Base-by-base conservation (phyloP, 2,888 invertebrate species). In the Luffia ferchaultella region DNA sequence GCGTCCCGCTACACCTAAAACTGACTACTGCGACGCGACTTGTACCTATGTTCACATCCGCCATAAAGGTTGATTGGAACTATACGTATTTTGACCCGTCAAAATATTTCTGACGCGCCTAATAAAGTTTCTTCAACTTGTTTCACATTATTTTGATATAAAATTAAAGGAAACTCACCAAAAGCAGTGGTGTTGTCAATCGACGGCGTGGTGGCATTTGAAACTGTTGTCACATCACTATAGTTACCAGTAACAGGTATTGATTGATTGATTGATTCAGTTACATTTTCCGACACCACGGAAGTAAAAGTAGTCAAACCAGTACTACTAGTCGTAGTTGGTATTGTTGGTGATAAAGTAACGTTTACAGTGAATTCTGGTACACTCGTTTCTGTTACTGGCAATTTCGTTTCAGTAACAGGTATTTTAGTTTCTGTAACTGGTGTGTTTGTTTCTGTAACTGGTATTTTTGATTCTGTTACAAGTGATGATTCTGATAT, bases 361-460 rank as follows among this genome's bases (percentile, higher is more conserved):
- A 79, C 74, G 19, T 79, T 79, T 0, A 80, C 74, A 1, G 67
- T 71, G 45, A 80, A 80, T 58, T 74, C 79, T 42, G 66, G 50
- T 9, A 72, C 55, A 1, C 72, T 60, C n/a, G 50, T 48, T 47
- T 54, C 44, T 7, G 51, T 50, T 17, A 48, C 18, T 3, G 52
- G 45, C 16, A 48, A 45, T 40, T 18, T 52, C 18, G 53, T 56
- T 18, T 42, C 52, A 20, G 50, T 41, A 20, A 46, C 47, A 41
- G 45, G 30, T 1, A 7, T 43, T 7, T 50, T 50, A 19, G 12
- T 20, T 19, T 16, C 16, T 17, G 52, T 51, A 9, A n/a, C 15
- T 43, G 3, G 7, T 20, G 43, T 2, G 51, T 48, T 42, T 49
- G 18, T 18, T 47, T 19, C 20, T 19, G 51, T 51, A 12, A 45